Base-by-base conservation (phyloP, 2,113 vertebrate species). In the Osmerus mordax region DNA sequence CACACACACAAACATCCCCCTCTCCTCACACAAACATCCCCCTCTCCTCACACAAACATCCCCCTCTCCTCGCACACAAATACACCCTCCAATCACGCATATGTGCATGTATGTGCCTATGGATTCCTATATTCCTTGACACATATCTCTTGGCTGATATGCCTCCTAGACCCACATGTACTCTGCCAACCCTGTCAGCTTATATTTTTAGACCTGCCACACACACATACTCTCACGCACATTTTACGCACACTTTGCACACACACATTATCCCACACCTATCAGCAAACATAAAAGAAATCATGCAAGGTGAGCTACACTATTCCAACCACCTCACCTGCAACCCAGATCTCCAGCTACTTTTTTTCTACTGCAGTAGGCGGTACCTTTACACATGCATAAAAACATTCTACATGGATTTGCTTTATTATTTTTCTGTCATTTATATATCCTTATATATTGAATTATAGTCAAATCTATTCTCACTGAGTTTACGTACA, bases 141-240 rank as follows among this genome's bases (percentile, higher is more conserved):
- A 13, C 65, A 59, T 41, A 58, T 16, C 18, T 71, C 55, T 52
- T 74, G 53, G 78, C 69, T 71, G 80, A 70, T 75, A 72, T 76
- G 60, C 62, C 65, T 73, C 67, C 61, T 7, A 25, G 55, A 76
- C 58, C 69, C 70, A 32, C 28, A 67, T 69, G 72, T 80, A 75
- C 81, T 60, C 56, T 72, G 81, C 70, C 65, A 25, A 25, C 64
- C 74, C 71, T 77, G 75, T 79, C 82, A 71, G 73, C 74, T 84
- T 41, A 60, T 47, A 79, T 85, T 60, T 77, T 25, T 79, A 69
- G 75, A 77, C 54, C 65, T 84, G 81, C 63, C 78, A 71, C 58
- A 68, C 63, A 73, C 67, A 3, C 67, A 18, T 74, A 69, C 28
- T 21, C 71, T 60, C 69, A 28, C 3, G 18, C 67, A 56, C 41